Conservation (phyloP, 2,888 invertebrate species). For the Drosophila tanythrix region DNA sequence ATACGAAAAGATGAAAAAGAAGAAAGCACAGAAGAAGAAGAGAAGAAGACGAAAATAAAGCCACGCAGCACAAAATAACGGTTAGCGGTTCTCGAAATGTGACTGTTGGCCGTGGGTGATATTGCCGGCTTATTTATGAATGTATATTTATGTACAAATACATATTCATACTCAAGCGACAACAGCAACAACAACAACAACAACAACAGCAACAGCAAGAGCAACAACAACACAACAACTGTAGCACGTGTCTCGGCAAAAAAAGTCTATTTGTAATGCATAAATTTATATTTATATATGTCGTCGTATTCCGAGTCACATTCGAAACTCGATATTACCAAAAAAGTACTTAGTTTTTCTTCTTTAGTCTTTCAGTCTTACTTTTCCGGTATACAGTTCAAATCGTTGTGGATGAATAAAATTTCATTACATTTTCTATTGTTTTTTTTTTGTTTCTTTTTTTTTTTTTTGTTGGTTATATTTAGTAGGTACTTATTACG, state of each 20-base stretch:
- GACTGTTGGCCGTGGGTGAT: conserved; percentile 28
- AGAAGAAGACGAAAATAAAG: conserved; percentile 12
- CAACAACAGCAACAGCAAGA: conserved; percentile 15
- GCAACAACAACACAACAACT: conserved; percentile 14
- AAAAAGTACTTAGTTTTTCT: conserved; percentile 6
- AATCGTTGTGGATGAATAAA: conserved; percentile 5
- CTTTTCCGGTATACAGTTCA: conserved; percentile 1
- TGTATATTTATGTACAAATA: conserved; percentile 35
- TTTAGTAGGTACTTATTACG: conserved; percentile 39
- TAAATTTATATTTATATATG: conserved; percentile 22
- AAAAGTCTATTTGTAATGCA: conserved; percentile 24
- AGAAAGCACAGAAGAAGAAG: background rate
- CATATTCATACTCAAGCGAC: conserved; percentile 31
- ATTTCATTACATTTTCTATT: conserved; percentile 6
- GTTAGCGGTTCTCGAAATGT: conserved; percentile 17
- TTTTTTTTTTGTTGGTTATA: background rate
- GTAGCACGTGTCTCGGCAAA: conserved; percentile 27
- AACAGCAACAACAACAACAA: conserved; percentile 19
- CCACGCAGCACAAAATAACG: conserved; percentile 43
- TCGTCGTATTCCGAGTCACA: conserved; percentile 25
- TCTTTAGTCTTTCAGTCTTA: conserved; percentile 6
- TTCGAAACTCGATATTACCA: conserved; percentile 22
- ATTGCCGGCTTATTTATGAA: conserved; percentile 51
- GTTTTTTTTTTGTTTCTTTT: background rate
- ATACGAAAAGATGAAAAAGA: conserved; percentile 12